Evolutionary conservation across 2,113 vertebrate species (phyloP), one percentile per base, ranked within the genome.

Genomic region (Rhynchomys soricoides): DNA sequence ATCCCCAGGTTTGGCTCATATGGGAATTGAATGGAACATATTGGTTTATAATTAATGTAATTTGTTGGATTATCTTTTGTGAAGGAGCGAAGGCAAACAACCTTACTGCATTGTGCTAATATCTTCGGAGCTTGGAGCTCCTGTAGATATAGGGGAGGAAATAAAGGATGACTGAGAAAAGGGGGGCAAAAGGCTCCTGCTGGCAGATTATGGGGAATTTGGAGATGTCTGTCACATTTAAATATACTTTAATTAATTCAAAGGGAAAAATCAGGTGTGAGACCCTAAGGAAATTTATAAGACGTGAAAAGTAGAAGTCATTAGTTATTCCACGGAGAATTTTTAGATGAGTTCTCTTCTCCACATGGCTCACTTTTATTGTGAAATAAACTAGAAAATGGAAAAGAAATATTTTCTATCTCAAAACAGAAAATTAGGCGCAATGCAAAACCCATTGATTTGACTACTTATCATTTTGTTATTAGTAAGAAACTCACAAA

Each of bases 21-120:
- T 97, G 98, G 99, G 99, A 99, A 99, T 99, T 99, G 99, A 98
- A 99, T 97, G 98, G 98, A 99, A 99, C 99, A 99, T 99, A 99
- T 99, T 99, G 99, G 99, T 99, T 99, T 99, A 99, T 99, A 99
- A 99, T 99, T 99, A 99, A 99, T 99, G 99, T 99, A 99, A 99
- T 99, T 99, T 99, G 99, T 99, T 99, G 98, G 98, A 99, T 99
- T 99, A 99, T 99, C 99, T 99, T 99, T 99, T 98, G 99, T 99
- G 99, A 98, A 99, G 99, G 99, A 98, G 99, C 97, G 98, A 99
- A 99, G 98, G 98, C 98, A 99, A 99, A 99, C 98, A 99, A 98
- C 98, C 98, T 98, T 98, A 98, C 98, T 97, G 97, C 98, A 98
- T 95, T 98, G 98, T 98, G 98, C 98, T 97, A 97, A 97, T 98